These are phyloP conservation scores for Drosophila erecta DNA, from an alignment of 1,140 invertebrate genomes.

Conservation along the genomic window DNA sequence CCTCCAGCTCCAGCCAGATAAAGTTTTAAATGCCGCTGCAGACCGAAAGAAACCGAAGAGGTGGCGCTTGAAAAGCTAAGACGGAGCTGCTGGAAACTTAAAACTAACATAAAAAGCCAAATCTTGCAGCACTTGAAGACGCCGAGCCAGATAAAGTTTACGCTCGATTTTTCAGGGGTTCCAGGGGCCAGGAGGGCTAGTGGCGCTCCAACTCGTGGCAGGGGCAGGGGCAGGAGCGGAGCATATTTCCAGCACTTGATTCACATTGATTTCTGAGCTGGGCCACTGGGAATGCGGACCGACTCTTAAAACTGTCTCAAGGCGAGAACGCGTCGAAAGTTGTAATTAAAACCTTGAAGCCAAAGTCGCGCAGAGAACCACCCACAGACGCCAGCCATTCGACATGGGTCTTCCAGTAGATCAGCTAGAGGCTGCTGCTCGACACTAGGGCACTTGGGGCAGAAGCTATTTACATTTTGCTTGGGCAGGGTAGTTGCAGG, in stretches of 20 bases:
- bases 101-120: constrained; percentile 79
- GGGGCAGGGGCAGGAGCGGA: background rate
- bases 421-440: background rate
- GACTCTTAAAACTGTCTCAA: constrained; percentile 58
- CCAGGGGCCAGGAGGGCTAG: background rate
- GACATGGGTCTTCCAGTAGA: background rate
- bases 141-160: constrained; percentile 70
- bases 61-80: constrained; percentile 2
- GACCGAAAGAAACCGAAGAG: constrained; percentile 26
- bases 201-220: too few relatives aligned
- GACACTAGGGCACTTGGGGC: too few relatives aligned
- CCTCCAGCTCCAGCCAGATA: constrained; percentile 39
- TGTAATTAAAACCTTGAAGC: constrained; percentile 78
- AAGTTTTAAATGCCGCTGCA: constrained; percentile 78
- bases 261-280: constrained; percentile 67
- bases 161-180: constrained; percentile 60
- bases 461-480: too few relatives aligned
- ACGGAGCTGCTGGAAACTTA: constrained; percentile 44
- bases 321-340: constrained; percentile 65
- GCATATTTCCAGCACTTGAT: constrained; percentile 57
- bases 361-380: constrained; percentile 54
- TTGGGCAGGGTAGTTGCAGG: constrained; percentile 1
- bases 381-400: background rate
- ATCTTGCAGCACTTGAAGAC: constrained; percentile 61
- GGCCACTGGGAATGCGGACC: background rate